phyloP scores from a whole-genome alignment of 2,888 invertebrate genomes.

The Neoascia interrupta region DNA sequence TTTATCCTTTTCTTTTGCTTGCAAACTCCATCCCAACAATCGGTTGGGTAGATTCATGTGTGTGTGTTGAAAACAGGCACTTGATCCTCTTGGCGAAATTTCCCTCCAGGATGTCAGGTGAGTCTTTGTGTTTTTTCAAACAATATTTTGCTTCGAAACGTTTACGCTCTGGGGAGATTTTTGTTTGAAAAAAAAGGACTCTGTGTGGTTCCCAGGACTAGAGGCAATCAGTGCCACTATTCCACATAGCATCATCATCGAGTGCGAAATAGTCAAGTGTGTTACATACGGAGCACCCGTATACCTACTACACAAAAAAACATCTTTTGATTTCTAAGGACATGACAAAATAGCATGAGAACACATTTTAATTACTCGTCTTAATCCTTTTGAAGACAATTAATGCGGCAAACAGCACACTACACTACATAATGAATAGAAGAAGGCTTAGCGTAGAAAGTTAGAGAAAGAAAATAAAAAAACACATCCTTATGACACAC shows the following conservation, averaged over 20 bases:
- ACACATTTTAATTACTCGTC: slow-evolving; percentile 67
- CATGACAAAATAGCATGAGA: slow-evolving; percentile 48
- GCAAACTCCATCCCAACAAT: too few relatives aligned
- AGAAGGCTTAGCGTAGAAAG: background rate
- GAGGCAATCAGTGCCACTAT: slow-evolving; percentile 37
- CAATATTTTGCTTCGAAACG: slow-evolving; percentile 42
- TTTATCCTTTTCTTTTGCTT: too few relatives aligned
- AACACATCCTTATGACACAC: too few relatives aligned
- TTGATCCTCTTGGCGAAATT: slow-evolving; percentile 51
- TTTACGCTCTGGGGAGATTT: slow-evolving; percentile 21
- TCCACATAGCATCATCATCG: slow-evolving; percentile 35
- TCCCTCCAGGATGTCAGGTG: slow-evolving; percentile 48
- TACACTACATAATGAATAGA: slow-evolving; percentile 62
- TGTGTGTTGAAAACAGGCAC: slow-evolving; percentile 47
- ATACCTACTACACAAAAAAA: too few relatives aligned
- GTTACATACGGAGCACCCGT: too few relatives aligned
- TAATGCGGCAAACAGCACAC: slow-evolving; percentile 67
- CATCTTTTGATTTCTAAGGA: slow-evolving; percentile 54
- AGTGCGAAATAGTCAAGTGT: slow-evolving; percentile 42
- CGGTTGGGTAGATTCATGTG: too few relatives aligned
- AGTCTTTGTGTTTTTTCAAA: slow-evolving; percentile 46
- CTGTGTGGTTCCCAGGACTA: slow-evolving; percentile 35
- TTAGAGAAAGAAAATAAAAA: slow-evolving; percentile 32
- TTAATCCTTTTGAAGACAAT: slow-evolving; percentile 67
- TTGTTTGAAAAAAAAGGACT: slow-evolving; percentile 23